These are phyloP conservation scores for Acrocera orbiculus DNA, from an alignment of 2,888 invertebrate genomes.

Conservation along the genomic window DNA sequence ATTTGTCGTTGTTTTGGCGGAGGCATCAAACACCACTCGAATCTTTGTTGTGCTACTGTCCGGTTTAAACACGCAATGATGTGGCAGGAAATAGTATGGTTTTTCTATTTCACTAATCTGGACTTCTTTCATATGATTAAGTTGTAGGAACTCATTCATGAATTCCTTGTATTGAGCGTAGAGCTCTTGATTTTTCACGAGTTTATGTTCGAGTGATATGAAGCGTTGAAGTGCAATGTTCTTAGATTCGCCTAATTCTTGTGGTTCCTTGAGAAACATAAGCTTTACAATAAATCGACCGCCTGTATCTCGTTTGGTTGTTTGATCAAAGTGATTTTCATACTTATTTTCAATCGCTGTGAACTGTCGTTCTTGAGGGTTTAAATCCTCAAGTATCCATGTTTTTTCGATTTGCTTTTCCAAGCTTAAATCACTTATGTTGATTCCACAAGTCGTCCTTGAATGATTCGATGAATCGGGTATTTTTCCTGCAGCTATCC, in stretches of 20 bases:
- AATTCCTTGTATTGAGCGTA: not conserved
- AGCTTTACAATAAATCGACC: not conserved
- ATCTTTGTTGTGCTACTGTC: not conserved
- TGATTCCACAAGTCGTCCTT: too few relatives aligned
- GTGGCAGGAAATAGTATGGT: not conserved
- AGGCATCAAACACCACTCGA: constrained; percentile 4
- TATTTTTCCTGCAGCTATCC: too few relatives aligned
- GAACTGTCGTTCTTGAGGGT: too few relatives aligned
- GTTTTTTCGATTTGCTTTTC: too few relatives aligned
- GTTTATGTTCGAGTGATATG: not conserved
- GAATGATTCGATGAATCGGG: too few relatives aligned
- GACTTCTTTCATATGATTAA: not conserved
- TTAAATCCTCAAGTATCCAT: too few relatives aligned
- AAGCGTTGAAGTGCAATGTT: too few relatives aligned
- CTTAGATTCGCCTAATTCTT: too few relatives aligned
- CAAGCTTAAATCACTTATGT: too few relatives aligned
- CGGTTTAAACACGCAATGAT: not conserved
- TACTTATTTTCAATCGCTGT: not conserved
- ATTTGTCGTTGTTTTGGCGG: constrained; percentile 1
- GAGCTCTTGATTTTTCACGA: not conserved
- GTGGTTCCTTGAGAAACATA: too few relatives aligned
- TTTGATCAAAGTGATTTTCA: not conserved
- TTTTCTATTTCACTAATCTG: not conserved
- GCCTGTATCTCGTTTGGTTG: too few relatives aligned
- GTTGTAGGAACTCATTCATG: not conserved